These are phyloP conservation scores for Ptychadena robeensis DNA, from an alignment of 2,797 vertebrate species.

Conservation along the genomic window DNA sequence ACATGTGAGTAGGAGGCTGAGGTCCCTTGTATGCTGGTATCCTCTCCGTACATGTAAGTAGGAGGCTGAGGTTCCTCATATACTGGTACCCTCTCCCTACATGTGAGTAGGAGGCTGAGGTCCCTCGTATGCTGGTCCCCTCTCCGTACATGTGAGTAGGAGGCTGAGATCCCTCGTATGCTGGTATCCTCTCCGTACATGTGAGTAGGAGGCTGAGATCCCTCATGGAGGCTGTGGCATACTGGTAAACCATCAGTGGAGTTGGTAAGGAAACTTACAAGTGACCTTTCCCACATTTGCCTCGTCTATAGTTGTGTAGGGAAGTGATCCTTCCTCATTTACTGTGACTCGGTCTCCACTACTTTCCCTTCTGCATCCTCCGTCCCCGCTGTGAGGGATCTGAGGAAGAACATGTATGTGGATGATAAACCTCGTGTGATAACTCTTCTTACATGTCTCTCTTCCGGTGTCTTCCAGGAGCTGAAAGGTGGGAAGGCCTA, in stretches of 20 bases:
- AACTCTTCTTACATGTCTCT: not conserved
- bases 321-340: not conserved
- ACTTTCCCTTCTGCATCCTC: not conserved
- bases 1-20: not conserved
- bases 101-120: too few species aligned
- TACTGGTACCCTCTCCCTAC: too few species aligned
- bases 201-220: not conserved
- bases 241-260: too few species aligned
- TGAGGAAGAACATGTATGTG: not conserved
- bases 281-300: too few species aligned
- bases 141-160: too few species aligned
- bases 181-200: too few species aligned
- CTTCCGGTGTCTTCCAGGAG: conserved; percentile 79
- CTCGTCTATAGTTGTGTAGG: not conserved
- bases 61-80: too few species aligned
- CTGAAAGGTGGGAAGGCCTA: conserved; percentile 94
- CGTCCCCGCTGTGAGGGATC: not conserved
- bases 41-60: too few species aligned
- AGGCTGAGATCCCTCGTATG: not conserved
- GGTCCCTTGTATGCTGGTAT: too few species aligned
- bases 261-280: too few species aligned
- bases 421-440: not conserved
- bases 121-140: too few species aligned
- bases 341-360: not conserved
- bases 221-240: too few species aligned